Evolutionary conservation across 2,113 vertebrate genomes (phyloP).

Genomic region (Tragelaphus imberbis): DNA sequence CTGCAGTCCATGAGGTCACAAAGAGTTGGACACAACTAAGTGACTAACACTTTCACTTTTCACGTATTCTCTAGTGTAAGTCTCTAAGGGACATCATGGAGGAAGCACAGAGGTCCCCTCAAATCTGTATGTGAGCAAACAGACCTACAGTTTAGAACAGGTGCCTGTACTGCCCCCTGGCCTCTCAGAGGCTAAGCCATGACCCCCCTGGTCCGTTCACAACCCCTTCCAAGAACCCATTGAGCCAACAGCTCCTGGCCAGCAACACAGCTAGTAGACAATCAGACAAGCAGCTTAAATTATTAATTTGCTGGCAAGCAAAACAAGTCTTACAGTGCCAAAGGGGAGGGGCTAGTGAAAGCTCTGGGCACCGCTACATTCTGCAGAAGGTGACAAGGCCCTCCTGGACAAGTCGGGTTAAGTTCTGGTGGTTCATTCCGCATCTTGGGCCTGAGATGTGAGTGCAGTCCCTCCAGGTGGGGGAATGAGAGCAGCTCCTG

Average conservation of each 20-base stretch:
- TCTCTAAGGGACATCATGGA: background rate
- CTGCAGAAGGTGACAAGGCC: background rate
- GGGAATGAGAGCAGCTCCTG: conserved; percentile 92
- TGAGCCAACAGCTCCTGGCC: background rate
- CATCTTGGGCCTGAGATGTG: background rate
- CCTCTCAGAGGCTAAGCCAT: background rate
- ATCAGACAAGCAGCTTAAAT: background rate
- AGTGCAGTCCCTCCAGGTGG: conserved; percentile 62
- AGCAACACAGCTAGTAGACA: conserved; percentile 3
- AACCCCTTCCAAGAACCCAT: background rate
- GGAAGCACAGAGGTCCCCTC: background rate
- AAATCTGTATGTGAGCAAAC: background rate
- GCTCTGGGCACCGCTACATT: background rate
- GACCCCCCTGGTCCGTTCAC: background rate
- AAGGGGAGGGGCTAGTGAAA: background rate
- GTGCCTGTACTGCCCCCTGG: background rate
- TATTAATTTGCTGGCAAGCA: background rate
- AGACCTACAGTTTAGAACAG: background rate
- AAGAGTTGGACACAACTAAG: too few relatives aligned
- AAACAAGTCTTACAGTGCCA: background rate
- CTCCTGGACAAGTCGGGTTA: background rate
- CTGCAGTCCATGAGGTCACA: too few relatives aligned
- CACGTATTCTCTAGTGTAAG: background rate
- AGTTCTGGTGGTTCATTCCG: background rate
- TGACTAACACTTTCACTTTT: too few relatives aligned